Evolutionary conservation across 2,113 vertebrate genomes (phyloP).

Genomic region (Callopanchax toddi): DNA sequence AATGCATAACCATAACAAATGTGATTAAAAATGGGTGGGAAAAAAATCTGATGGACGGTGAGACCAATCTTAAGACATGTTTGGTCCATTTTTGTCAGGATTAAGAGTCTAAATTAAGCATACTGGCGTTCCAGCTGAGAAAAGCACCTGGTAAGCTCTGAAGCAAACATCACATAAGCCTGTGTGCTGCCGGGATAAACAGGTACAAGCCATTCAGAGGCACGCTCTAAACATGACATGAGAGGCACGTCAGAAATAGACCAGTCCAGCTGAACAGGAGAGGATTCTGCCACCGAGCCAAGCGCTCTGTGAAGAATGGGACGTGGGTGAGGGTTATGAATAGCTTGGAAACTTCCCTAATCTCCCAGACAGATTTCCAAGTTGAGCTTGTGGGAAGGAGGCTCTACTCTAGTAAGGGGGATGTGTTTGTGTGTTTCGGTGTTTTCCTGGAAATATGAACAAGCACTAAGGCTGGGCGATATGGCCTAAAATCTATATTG

Average conservation of each 20-base stretch:
- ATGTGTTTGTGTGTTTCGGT: constrained; percentile 45
- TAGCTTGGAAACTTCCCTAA: constrained; percentile 80
- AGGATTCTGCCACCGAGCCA: constrained; percentile 66
- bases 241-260: constrained; percentile 74
- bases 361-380: constrained; percentile 70
- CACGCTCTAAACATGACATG: constrained; percentile 72
- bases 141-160: constrained; percentile 76
- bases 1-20: constrained; percentile 9
- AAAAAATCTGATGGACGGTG: constrained; percentile 22
- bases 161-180: constrained; percentile 78
- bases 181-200: constrained; percentile 77
- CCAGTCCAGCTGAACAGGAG: constrained; percentile 65
- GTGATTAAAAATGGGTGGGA: constrained; percentile 3
- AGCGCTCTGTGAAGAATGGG: constrained; percentile 56
- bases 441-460: no score
- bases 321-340: constrained; percentile 48
- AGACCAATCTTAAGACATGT: constrained; percentile 56
- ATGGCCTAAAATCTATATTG: no score
- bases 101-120: constrained; percentile 75
- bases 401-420: constrained; percentile 59
- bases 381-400: constrained; percentile 45
- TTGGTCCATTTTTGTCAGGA: constrained; percentile 71
- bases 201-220: constrained; percentile 78
- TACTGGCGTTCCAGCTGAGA: constrained; percentile 68
- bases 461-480: no score